Evolutionary conservation across 2,797 vertebrate genomes (phyloP).

Genomic region (Balearica regulorum): DNA sequence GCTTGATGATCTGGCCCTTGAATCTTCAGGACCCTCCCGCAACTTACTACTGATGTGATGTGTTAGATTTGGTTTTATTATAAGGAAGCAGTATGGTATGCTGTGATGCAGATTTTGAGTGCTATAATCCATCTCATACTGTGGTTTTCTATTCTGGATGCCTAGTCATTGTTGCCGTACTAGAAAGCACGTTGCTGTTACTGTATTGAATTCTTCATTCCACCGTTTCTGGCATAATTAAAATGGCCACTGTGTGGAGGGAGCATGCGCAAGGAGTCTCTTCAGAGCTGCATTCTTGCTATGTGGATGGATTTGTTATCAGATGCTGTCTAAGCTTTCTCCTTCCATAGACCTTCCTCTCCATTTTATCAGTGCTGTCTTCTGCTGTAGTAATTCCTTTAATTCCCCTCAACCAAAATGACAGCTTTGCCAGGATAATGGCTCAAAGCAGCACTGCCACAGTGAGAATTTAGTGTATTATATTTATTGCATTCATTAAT

Average conservation of each 20-base stretch:
- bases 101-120: background rate
- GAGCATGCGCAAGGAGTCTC: background rate
- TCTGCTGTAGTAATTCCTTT: background rate
- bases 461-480: background rate
- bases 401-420: background rate
- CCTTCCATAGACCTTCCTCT: background rate
- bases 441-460: background rate
- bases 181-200: background rate
- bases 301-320: background rate
- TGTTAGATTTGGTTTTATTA: background rate
- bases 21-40: background rate
- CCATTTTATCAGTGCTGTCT: background rate
- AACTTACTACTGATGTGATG: background rate
- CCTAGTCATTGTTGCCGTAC: background rate
- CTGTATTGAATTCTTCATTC: background rate
- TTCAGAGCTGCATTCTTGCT: background rate
- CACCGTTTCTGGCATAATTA: background rate
- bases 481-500: background rate
- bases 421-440: background rate
- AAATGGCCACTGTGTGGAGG: background rate
- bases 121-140: background rate
- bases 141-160: background rate
- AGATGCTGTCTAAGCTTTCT: background rate
- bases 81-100: background rate
- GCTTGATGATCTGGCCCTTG: background rate